These are phyloP conservation scores for Netelia virgata DNA, from an alignment of 2,888 invertebrate genomes.

Conservation along the genomic window DNA sequence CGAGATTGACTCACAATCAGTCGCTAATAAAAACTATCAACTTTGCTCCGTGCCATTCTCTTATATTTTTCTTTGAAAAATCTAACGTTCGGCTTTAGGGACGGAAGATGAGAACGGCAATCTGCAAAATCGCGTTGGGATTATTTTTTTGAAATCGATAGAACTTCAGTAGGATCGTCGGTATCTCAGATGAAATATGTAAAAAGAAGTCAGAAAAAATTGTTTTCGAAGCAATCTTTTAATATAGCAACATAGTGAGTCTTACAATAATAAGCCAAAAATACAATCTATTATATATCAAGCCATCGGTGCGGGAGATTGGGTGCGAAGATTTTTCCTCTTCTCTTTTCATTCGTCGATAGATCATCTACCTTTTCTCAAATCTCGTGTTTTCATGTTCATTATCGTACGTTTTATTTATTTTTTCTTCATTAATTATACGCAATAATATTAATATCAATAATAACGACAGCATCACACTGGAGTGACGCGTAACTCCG, in stretches of 20 bases:
- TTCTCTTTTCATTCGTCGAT: conserved; percentile 50
- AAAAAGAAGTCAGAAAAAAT: not conserved
- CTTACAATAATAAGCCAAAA: conserved; percentile 84
- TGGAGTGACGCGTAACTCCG: conserved; percentile 20
- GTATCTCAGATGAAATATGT: not conserved
- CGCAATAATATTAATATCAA: conserved; percentile 53
- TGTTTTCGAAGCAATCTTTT: conserved; percentile 83
- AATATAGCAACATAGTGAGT: conserved; percentile 85
- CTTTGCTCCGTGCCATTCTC: too few species aligned
- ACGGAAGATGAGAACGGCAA: too few species aligned
- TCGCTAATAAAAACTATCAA: too few species aligned
- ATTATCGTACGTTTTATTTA: conserved; percentile 9
- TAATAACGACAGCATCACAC: conserved; percentile 52
- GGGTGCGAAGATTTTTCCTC: conserved; percentile 71
- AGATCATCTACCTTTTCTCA: conserved; percentile 46
- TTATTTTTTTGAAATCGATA: not conserved
- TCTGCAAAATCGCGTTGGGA: too few species aligned
- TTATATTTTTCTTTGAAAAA: too few species aligned
- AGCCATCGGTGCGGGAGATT: conserved; percentile 74
- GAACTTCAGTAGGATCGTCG: not conserved
- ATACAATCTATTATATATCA: conserved; percentile 82
- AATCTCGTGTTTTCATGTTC: conserved; percentile 17
- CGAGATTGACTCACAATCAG: too few species aligned
- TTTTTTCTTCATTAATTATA: conserved; percentile 52
- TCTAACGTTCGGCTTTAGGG: too few species aligned